These are phyloP conservation scores for Emydocephalus ijimae DNA, from an alignment of 2,113 vertebrate species.

Conservation along the genomic window DNA sequence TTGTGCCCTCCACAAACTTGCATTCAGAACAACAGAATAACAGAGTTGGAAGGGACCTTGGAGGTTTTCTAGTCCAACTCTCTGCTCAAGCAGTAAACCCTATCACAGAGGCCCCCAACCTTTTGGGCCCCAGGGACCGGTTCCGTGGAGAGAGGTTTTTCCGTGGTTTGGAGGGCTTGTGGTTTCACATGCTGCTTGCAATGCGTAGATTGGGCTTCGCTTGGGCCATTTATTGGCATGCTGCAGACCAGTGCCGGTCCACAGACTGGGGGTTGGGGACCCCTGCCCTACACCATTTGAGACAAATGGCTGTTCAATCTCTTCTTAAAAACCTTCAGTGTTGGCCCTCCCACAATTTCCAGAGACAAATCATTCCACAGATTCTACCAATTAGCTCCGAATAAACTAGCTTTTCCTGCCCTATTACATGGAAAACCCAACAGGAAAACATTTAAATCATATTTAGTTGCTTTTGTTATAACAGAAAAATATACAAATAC, in stretches of 20 bases:
- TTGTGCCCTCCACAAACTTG: neutral
- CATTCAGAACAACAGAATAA: neutral
- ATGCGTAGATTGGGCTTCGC: too few species aligned
- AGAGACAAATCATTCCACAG: neutral
- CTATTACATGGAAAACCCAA: neutral
- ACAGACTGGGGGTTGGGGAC: too few species aligned
- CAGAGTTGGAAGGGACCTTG: neutral
- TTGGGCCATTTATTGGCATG: too few species aligned
- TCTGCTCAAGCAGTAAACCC: neutral
- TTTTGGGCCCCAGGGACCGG: too few species aligned
- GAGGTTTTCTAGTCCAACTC: neutral
- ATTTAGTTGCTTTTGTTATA: neutral
- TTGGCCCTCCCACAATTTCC: neutral
- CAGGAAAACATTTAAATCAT: neutral
- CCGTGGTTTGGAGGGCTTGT: too few species aligned
- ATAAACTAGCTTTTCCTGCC: neutral
- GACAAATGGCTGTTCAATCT: neutral
- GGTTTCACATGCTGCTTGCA: too few species aligned
- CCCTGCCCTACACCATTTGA: neutral
- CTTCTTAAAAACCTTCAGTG: neutral
- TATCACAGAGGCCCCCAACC: too few species aligned
- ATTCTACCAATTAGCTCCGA: neutral
- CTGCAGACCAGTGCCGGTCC: too few species aligned
- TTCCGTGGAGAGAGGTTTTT: too few species aligned
- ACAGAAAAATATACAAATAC: slow-evolving; percentile 30